Evolutionary conservation across 2,888 invertebrate species (phyloP), one percentile per base, ranked within the genome.

Genomic region (Acrocyrtus sp.): DNA sequence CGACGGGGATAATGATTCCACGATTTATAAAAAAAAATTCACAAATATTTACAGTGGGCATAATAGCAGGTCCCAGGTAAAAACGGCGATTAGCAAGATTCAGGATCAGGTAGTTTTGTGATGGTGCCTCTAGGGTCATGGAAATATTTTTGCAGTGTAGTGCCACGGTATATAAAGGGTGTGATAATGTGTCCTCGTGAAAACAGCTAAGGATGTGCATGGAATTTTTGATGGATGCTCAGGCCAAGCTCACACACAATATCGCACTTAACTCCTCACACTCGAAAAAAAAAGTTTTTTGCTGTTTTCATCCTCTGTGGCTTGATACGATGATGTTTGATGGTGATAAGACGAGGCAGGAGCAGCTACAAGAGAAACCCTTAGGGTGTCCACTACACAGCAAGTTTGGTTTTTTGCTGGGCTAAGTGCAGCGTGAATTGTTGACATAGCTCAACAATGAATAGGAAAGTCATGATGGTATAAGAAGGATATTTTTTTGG

Each of bases 371-470:
- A 45, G 45, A 15, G 63, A 66, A 69, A 60, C 76, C 76, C 76
- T 76, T 70, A 76, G 76, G 76, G 76, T 72, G 70, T 76, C 74
- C 76, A 76, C 73, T 66, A 58, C 70, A n/a, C n/a, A n/a, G n/a
- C 34, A 34, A 34, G 6, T 34, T 12, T 34, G 6, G 6, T n/a
- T 5, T 34, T 34, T 34, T 34, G 34, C 34, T 34, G 5, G 34
- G n/a, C n/a, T n/a, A n/a, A n/a, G n/a, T n/a, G n/a, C 61, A 76
- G 72, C 74, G 74, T 76, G 74, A 76, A 70, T 76, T 76, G 76
- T 74, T 76, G 76, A 76, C 76, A 76, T 76, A 50, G 70, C 61
- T 66, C 57, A 66, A 53, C 22, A 24, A 51, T 4, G 12, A 34
- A n/a, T n/a, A n/a, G n/a, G n/a, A n/a, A n/a, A n/a, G n/a, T n/a